Conservation (phyloP, 2,797 vertebrate species). For the Dendrocincla fuliginosa region DNA sequence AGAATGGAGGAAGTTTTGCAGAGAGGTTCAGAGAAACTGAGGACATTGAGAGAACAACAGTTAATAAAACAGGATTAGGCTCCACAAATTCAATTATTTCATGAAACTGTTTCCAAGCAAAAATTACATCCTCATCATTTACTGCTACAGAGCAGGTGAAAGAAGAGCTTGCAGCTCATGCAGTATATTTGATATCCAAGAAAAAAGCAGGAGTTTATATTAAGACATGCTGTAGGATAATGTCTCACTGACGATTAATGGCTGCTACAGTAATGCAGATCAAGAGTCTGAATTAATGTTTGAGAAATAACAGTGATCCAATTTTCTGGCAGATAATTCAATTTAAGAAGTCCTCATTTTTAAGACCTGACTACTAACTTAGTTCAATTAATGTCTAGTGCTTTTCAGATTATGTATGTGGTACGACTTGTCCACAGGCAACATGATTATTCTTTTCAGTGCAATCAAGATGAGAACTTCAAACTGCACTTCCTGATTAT, state of each 20-base stretch:
- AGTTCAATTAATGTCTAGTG: neutral
- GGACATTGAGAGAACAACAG: neutral
- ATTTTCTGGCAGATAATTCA: conserved; percentile 10
- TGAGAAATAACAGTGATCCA: neutral
- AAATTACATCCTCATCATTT: neutral
- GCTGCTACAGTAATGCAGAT: neutral
- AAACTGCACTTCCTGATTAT: neutral
- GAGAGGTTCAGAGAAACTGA: neutral
- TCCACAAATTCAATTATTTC: neutral
- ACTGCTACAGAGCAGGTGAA: neutral
- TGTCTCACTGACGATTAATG: neutral
- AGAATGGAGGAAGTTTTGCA: neutral
- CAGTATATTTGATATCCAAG: neutral
- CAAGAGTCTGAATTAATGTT: neutral
- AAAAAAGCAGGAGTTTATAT: neutral
- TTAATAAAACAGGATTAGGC: neutral
- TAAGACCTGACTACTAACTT: neutral
- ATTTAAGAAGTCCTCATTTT: conserved; percentile 1
- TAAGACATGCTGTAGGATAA: neutral
- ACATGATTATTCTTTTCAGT: neutral
- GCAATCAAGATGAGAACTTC: neutral
- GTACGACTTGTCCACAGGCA: neutral
- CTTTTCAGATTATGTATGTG: neutral
- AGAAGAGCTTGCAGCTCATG: neutral
- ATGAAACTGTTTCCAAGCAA: neutral